Conservation (phyloP, 2,888 invertebrate genomes). For the Pyralis farinalis region DNA sequence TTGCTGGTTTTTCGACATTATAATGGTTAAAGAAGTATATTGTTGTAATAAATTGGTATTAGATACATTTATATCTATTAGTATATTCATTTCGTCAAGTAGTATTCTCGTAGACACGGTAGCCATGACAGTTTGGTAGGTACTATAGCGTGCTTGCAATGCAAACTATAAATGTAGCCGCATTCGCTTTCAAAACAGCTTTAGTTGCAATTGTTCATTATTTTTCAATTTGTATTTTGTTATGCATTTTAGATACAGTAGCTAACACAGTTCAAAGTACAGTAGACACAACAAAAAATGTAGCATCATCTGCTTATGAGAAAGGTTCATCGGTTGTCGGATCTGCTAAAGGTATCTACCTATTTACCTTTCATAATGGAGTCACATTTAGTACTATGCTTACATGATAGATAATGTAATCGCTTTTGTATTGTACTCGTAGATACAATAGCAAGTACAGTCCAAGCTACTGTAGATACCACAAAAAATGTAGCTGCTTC, state of each 20-base stretch:
- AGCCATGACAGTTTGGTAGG: no score
- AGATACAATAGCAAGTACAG: conserved; percentile 25
- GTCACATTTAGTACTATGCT: not conserved
- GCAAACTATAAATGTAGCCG: no score
- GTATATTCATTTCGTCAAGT: no score
- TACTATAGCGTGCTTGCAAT: no score
- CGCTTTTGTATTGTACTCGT: conserved; percentile 1
- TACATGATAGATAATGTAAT: not conserved
- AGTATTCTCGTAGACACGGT: no score
- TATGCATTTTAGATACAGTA: conserved; percentile 31
- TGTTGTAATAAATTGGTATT: no score
- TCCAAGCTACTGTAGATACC: conserved; percentile 33
- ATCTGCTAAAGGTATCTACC: conserved; percentile 38
- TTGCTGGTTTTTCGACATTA: no score
- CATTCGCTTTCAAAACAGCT: no score
- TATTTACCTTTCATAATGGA: not conserved
- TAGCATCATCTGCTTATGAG: conserved; percentile 41
- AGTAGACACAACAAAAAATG: conserved; percentile 48
- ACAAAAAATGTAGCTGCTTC: conserved; percentile 39
- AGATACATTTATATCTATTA: no score
- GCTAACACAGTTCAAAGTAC: conserved; percentile 37
- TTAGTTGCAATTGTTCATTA: no score
- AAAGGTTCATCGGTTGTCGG: conserved; percentile 43
- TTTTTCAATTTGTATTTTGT: conserved; percentile 8
- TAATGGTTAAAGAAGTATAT: no score